phyloP scores from a whole-genome alignment of 2,888 invertebrate species.

The Panzeria rudis region DNA sequence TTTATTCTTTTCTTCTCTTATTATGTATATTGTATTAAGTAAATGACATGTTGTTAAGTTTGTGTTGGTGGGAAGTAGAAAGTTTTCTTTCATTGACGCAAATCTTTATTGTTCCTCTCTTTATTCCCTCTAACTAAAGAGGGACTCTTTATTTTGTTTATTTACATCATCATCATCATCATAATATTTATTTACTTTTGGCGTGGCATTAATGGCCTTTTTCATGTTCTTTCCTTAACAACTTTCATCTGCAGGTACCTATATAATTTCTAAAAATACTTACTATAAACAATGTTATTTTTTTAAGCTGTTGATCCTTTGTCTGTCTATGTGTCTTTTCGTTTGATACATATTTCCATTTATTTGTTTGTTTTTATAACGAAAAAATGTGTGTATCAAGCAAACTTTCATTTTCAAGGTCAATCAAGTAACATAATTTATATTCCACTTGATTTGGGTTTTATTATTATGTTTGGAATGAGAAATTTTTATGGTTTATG shows the following conservation, averaged over 20 bases:
- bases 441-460: constrained; percentile 23
- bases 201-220: neutral
- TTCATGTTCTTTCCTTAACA: neutral
- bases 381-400: neutral
- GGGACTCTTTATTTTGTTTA: constrained; percentile 1
- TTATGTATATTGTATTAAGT: neutral
- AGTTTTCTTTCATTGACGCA: constrained; percentile 4
- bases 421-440: constrained; percentile 12
- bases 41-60: neutral
- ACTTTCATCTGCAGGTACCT: neutral
- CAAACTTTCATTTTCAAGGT: constrained; percentile 19
- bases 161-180: neutral
- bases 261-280: neutral
- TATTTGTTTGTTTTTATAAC: neutral
- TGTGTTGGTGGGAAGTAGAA: constrained; percentile 1
- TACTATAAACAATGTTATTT: neutral
- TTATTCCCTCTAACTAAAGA: neutral
- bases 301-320: constrained; percentile 9
- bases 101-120: constrained; percentile 5
- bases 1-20: neutral
- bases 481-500: neutral
- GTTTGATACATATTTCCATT: neutral
- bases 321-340: neutral
- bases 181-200: constrained; percentile 4
- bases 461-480: neutral